Base-by-base conservation (phyloP, 1,140 invertebrate genomes). In the Drosophila jambulina region DNA sequence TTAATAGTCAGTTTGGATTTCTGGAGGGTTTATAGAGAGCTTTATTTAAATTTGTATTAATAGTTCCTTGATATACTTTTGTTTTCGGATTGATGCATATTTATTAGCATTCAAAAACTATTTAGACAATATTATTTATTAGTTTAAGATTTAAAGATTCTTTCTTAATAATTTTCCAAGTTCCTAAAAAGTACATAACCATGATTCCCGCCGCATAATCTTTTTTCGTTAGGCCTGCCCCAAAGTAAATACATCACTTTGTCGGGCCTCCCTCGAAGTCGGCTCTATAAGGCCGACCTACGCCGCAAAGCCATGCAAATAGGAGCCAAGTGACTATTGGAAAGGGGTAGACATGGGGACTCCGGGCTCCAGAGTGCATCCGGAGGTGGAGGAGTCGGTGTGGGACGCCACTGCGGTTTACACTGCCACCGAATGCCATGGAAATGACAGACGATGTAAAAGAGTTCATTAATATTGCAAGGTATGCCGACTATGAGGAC, bases 381-480 rank as follows among this genome's bases (percentile, higher is more conserved):
- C 8, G 45, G 29, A 12, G 38, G 53, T 10, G 48, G 2, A 29
- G 29, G 27, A 12, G 27, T 13, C 29, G 23, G 17, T 36, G 63
- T 17, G 43, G 49, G 23, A 57, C 38, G 53, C 29, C 43, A 51
- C 74, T 78, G 75, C 57, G 75, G 75, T 77, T 78, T 61, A 60
- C 74, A 59, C 32, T 49, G 62, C 72, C 76, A 25, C 42, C 80
- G 81, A 84, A 80, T 53, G 60, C 71, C 46, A 68, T 83, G 84
- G 77, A 80, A 88, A 88, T 83, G 84, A 80, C 68, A 87, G 84
- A 87, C 83, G 84, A 88, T 83, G 80, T 88, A 88, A 88, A 88
- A 88, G 84, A 88, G 84, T 88, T 87, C 84, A 87, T 87, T 87
- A 87, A 87, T 87, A 84, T 88, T 87, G 84, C 80, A 87, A 78